These are phyloP conservation scores for Pteronura brasiliensis DNA, from an alignment of 2,113 vertebrate species.

Conservation along the genomic window DNA sequence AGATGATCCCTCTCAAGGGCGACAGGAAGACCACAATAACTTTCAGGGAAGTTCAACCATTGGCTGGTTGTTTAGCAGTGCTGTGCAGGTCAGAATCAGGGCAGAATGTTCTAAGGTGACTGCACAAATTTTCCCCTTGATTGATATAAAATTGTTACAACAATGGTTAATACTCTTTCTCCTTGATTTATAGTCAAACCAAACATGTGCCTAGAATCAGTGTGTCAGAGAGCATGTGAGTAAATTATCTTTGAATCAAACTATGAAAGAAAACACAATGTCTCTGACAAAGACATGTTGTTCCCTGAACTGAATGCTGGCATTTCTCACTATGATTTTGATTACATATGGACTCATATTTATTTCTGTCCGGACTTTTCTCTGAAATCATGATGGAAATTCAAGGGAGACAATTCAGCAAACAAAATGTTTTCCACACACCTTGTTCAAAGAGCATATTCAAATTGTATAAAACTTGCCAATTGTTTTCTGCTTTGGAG, in stretches of 20 bases:
- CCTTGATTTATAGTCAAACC: not conserved
- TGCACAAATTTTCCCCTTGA: not conserved
- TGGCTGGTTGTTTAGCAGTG: not conserved
- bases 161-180: not conserved
- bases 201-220: not conserved
- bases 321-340: not conserved
- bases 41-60: not conserved
- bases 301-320: not conserved
- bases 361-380: not conserved
- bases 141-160: not conserved
- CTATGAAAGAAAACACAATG: not conserved
- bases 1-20: not conserved
- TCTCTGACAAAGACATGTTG: not conserved
- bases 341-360: not conserved
- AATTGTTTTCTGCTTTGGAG: not conserved
- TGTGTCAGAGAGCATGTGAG: not conserved
- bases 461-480: not conserved
- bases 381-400: slow-evolving; percentile 6
- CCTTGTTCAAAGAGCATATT: not conserved
- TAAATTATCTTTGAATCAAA: not conserved
- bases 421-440: not conserved
- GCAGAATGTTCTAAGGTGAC: not conserved
- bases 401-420: not conserved
- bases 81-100: not conserved
- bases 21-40: not conserved